Base-by-base conservation (phyloP, 1,140 invertebrate species). In the Orchestia grillus region DNA sequence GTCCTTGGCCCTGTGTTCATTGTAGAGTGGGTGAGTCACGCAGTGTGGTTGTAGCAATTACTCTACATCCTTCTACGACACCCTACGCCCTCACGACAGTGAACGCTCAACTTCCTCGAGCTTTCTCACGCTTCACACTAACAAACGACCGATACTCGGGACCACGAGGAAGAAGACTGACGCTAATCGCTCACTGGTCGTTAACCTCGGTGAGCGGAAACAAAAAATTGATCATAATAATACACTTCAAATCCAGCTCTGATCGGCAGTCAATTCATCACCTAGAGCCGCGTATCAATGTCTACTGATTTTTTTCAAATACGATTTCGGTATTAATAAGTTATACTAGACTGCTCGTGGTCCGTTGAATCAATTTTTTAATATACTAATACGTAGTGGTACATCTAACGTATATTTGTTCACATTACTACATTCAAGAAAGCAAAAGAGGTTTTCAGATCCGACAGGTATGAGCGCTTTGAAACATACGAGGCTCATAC, bases 61-160 rank as follows among this genome's bases (percentile, higher is more conserved):
- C 44, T 44, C 92, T 94, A 94, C 92, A 94, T 94, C 92, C 92
- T 94, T 44, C 92, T 94, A 94, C 92, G 92, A 94, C 44, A 94
- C 44, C 44, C 92, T 45, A 94, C 44, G 43, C 92, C 62, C 62
- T 77, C 36, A 77, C 62, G 36, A 36, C 62, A 77, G 62, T 77
- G 62, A 77, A 77, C 62, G 62, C 62, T 77, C 15, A 36, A 77
- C 62, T 77, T 77, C 62, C 62, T 77, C 62, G 62, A 77, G 62
- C 62, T 77, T 77, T 77, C 62, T 77, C 62, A 77, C 62, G 62
- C 62, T 15, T 36, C 36, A 77, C 62, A 77, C 62, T 36, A 77
- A 77, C 62, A 77, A 77, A 77, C 62, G 62, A 77, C 15, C 62
- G 62, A 77, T 77, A 36, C 62, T 77, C 62, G 15, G 62, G 62